These are phyloP conservation scores for Yponomeuta cagnagella DNA, from an alignment of 2,888 invertebrate genomes.

Conservation along the genomic window DNA sequence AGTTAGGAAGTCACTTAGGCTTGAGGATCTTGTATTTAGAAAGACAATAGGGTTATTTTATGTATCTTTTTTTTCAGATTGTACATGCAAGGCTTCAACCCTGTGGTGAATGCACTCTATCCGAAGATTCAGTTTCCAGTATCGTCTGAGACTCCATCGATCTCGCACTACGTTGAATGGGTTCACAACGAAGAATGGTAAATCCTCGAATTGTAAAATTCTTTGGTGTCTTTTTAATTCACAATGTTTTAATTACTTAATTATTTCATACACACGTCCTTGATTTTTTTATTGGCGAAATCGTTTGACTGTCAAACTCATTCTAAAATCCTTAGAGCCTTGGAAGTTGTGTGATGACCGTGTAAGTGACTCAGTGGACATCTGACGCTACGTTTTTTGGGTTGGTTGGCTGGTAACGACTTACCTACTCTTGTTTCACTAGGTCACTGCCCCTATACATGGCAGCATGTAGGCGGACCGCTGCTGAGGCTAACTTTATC, in stretches of 20 bases:
- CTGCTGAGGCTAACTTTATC: conserved; percentile 66
- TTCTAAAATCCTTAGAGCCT: no score
- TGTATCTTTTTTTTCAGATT: conserved; percentile 61
- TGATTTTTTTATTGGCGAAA: background rate
- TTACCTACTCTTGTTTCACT: conserved; percentile 27
- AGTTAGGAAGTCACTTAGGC: no score
- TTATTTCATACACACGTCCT: background rate
- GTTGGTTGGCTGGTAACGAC: background rate
- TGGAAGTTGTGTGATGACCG: no score
- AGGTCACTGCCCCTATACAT: conserved; percentile 56
- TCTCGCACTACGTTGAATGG: conserved; percentile 88
- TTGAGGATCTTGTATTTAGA: no score
- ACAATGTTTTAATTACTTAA: no score
- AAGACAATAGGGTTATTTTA: no score
- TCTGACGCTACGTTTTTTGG: no score
- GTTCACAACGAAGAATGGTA: conserved; percentile 83
- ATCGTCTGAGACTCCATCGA: conserved; percentile 85
- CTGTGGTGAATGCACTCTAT: conserved; percentile 82
- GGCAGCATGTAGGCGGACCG: conserved; percentile 45
- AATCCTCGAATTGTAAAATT: conserved; percentile 12
- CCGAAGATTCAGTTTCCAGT: conserved; percentile 85
- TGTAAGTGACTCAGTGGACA: no score
- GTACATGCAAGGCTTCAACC: conserved; percentile 82
- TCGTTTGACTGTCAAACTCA: no score
- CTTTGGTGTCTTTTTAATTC: background rate